Base-by-base conservation (phyloP, 2,888 invertebrate species). In the Calliopum simillimum region DNA sequence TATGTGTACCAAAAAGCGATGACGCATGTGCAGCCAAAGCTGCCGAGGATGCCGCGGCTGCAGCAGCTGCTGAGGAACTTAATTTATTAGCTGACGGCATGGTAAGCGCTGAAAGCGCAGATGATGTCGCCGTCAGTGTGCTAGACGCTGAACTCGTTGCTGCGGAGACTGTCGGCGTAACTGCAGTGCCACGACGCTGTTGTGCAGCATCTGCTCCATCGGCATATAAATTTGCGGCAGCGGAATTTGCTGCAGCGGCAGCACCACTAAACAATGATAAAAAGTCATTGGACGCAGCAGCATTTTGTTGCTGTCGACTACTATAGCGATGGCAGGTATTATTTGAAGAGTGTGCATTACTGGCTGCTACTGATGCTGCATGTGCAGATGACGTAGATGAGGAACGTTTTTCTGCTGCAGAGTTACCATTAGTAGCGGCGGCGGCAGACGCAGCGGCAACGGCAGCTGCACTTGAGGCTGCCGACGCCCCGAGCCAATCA, bases 201-300 rank as follows among this genome's bases (percentile, higher is more conserved):
- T 41, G 56, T 6, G 16, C 49, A 65, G 63, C 70, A 58, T 56
- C 69, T 71, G 70, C 53, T 68, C 41, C 53, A 49, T 47, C 59
- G 16, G 58, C 78, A 21, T 79, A 80, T 13, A 46, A 14, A 21
- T 80, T 78, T 59, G 69, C 63, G 67, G 73, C n/a, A 62, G 73
- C 69, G 47, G 75, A 77, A n/a, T 14, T 41, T 25, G 44, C 44
- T 5, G 67, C 70, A 67, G 55, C 75, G 72, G 62, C 71, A 72
- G 70, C 70, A 70, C 62, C 73, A 55, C 74, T 77, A 59, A 79
- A 78, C 68, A 78, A 76, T 13, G 79, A 77, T 70, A 79, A 74
- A 43, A 79, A 78, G 67, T 79, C 78, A 43, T 81, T 51, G 0
- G 82, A 82, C 4, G 79, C 80, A 1, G 84, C 80, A 47, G 81